These are phyloP conservation scores for Prostheceraeus crozeri DNA, from an alignment of 2,888 invertebrate species.

Conservation along the genomic window DNA sequence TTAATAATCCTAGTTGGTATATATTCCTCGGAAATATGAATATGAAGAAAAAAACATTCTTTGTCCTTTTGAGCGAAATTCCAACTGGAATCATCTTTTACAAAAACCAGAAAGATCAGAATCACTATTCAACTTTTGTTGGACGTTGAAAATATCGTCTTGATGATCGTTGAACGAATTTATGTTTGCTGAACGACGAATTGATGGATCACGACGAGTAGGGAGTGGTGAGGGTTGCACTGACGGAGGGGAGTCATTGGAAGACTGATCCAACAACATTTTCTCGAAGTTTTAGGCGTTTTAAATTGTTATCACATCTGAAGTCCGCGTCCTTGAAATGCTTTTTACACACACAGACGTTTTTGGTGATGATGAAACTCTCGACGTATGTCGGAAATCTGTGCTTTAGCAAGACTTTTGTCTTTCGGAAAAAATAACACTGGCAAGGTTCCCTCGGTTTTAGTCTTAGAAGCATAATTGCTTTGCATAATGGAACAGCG, in stretches of 20 bases:
- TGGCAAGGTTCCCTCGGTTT: slow-evolving; percentile 22
- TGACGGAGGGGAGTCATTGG: slow-evolving; percentile 25
- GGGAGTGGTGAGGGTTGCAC: slow-evolving; percentile 25
- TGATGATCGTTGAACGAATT: slow-evolving; percentile 25
- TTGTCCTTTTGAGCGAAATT: no score
- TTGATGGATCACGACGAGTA: slow-evolving; percentile 22
- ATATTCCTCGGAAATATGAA: no score
- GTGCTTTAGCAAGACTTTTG: slow-evolving; percentile 22
- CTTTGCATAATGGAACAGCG: slow-evolving; percentile 28
- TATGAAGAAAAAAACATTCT: no score
- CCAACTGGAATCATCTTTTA: no score
- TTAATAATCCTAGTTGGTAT: no score
- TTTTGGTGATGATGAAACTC: slow-evolving; percentile 21
- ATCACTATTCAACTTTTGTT: slow-evolving; percentile 15
- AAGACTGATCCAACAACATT: slow-evolving; percentile 23
- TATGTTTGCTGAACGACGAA: slow-evolving; percentile 23
- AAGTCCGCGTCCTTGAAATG: slow-evolving; percentile 22
- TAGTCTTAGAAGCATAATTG: slow-evolving; percentile 23
- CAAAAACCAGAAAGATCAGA: no score
- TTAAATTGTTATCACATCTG: slow-evolving; percentile 19
- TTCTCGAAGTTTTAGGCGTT: slow-evolving; percentile 24
- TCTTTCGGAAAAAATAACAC: slow-evolving; percentile 29
- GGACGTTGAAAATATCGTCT: slow-evolving; percentile 20
- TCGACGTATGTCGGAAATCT: slow-evolving; percentile 16
- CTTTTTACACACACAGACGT: slow-evolving; percentile 19